These are phyloP conservation scores for Bucco capensis DNA, from an alignment of 2,113 vertebrate species.

Conservation along the genomic window DNA sequence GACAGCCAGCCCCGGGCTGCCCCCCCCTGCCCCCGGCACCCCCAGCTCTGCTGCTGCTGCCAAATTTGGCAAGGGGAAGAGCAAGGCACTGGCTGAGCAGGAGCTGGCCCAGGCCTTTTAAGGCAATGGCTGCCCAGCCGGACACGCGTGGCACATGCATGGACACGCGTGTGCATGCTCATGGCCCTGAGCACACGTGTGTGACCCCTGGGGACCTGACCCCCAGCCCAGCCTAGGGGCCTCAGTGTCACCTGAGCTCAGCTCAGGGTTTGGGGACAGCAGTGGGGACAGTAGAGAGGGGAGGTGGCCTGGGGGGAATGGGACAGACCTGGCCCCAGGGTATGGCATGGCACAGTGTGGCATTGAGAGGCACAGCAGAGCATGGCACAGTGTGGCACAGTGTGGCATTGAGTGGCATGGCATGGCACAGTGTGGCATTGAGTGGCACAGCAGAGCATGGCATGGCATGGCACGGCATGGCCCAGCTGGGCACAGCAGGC, in stretches of 20 bases:
- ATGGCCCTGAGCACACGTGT: too few species aligned
- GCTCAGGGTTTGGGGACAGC: not conserved
- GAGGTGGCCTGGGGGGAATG: not conserved
- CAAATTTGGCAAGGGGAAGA: constrained; percentile 53
- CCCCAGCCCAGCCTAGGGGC: too few species aligned
- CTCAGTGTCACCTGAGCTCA: not conserved
- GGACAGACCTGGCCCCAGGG: too few species aligned
- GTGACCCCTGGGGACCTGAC: too few species aligned
- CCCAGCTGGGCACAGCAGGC: fast-evolving
- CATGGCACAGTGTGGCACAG: fast-evolving
- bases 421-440: fast-evolving
- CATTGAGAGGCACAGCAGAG: fast-evolving
- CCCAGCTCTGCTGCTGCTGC: not conserved
- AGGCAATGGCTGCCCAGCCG: not conserved
- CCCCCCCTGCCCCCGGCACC: not conserved
- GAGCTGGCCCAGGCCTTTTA: not conserved
- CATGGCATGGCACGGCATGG: fast-evolving
- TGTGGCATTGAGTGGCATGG: too few species aligned
- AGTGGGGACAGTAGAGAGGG: not conserved
- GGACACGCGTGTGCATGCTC: not conserved
- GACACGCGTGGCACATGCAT: not conserved
- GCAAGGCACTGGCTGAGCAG: not conserved
- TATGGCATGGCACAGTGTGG: not conserved
- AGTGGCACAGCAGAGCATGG: fast-evolving
- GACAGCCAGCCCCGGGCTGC: not conserved